Evolutionary conservation across 2,888 invertebrate genomes (phyloP), one percentile per base, ranked within the genome.

Genomic region (Magallana nippona): DNA sequence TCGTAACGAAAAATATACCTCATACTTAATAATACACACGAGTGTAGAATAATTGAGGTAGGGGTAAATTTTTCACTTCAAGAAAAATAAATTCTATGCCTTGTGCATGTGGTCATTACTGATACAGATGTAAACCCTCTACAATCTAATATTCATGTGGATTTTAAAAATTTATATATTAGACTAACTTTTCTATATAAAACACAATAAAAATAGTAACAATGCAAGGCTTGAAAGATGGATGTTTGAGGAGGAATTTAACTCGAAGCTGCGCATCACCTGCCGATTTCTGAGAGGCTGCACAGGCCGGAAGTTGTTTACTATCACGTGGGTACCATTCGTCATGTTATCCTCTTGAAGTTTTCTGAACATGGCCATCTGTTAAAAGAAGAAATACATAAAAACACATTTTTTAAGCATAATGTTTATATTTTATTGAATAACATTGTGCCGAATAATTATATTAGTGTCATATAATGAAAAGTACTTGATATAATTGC

Each of bases 251-350:
- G 78, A 55, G 22, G 78, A 78, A 56, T n/a, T 78, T 13, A 57
- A 44, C 22, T 17, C 62, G 17, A 83, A 83, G 17, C 83, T 83
- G 11, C 63, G 79, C 15, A 55, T 79, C 10, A 83, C 62, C 55
- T 2, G 10, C 13, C 83, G 60, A 15, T 19, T 44, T n/a, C 71
- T 71, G 8, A 79, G 32, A 19, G 13, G 11, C 27, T 79, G 79
- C 10, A 71, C 71, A n/a, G 83, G 83, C 32, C 83, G 60, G 55
- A 63, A 83, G 79, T 83, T 83, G 63, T 83, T 19, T 32, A 57
- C 55, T n/a, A 83, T 63, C n/a, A 27, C 44, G 22, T 82, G 78
- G 2, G 44, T 78, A 17, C 27, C 27, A n/a, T 44, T 19, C 32
- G 22, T n/a, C 8, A 15, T 17, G 5, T 0, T 57, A n/a, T 78